Percentiles rank a stretch among this genome's conserved stretches.
Conservation (phyloP, 2,797 vertebrate species). For the Crocidura indochinensis region DNA sequence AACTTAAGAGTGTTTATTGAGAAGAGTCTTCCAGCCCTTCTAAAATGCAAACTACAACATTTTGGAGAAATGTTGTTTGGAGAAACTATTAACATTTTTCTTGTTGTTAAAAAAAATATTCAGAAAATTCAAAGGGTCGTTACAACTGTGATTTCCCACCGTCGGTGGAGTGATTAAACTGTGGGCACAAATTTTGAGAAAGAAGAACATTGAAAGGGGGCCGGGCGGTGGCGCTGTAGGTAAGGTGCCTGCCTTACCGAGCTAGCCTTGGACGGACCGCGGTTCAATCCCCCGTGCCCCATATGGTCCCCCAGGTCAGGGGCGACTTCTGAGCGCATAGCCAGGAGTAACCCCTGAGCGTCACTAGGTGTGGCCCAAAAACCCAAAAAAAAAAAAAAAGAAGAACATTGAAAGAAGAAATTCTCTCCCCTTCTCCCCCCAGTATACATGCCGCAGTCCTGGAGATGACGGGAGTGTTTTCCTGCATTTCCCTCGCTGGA, state of each 20-base stretch:
- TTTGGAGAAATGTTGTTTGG: background rate
- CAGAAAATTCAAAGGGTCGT: background rate
- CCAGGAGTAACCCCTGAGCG: too few relatives aligned
- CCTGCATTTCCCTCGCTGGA: background rate
- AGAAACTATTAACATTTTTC: background rate
- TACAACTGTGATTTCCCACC: background rate
- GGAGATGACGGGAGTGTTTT: background rate
- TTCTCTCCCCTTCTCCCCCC: too few relatives aligned
- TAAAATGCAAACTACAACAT: slow-evolving; percentile 6
- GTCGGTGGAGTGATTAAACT: background rate
- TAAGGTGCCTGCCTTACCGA: too few relatives aligned
- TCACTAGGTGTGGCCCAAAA: too few relatives aligned
- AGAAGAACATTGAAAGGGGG: background rate
- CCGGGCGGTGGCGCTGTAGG: too few relatives aligned
- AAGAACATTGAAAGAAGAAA: background rate
- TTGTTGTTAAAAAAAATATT: background rate
- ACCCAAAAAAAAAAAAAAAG: too few relatives aligned
- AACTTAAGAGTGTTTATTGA: slow-evolving; percentile 53
- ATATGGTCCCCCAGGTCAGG: too few relatives aligned
- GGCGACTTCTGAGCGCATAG: too few relatives aligned
- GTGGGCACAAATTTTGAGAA: background rate
- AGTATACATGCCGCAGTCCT: background rate
- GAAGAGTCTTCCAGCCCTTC: background rate
- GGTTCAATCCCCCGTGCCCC: too few relatives aligned
- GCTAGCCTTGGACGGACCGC: too few relatives aligned